phyloP scores from a whole-genome alignment of 2,888 invertebrate genomes.

The Anagyrus pseudococci region DNA sequence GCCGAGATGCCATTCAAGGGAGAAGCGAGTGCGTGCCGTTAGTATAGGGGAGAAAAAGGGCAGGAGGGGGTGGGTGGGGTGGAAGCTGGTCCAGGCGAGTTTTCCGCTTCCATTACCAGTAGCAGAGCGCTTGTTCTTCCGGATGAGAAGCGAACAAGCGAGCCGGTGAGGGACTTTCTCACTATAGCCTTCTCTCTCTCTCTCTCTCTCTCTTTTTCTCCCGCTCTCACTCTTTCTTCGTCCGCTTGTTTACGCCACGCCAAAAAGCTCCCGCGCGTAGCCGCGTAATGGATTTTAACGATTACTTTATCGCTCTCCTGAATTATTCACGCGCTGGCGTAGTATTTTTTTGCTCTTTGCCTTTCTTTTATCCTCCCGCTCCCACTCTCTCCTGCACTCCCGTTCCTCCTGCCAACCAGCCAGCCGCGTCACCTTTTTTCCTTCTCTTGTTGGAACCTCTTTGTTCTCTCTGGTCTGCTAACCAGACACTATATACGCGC shows the following conservation, averaged over 20 bases:
- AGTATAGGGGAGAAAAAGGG: no score
- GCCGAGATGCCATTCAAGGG: no score
- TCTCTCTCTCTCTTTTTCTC: neutral
- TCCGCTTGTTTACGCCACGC: slow-evolving; percentile 23
- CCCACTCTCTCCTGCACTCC: neutral
- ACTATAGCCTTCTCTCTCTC: no score
- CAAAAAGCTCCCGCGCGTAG: slow-evolving; percentile 13
- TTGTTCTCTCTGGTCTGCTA: no score
- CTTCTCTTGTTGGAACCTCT: no score
- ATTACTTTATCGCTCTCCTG: slow-evolving; percentile 20
- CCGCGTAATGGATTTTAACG: slow-evolving; percentile 32
- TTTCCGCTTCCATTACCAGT: slow-evolving; percentile 30
- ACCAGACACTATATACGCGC: no score
- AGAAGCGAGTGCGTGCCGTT: no score
- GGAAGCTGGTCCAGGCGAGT: slow-evolving; percentile 15
- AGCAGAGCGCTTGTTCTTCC: slow-evolving; percentile 19
- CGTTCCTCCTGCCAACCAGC: neutral
- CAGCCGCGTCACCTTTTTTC: neutral
- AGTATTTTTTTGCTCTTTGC: neutral
- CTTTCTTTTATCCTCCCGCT: neutral
- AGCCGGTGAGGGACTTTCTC: no score
- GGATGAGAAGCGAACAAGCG: slow-evolving; percentile 9
- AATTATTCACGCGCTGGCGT: slow-evolving; percentile 23
- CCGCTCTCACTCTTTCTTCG: neutral
- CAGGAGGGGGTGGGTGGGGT: no score